Conservation (phyloP, 2,797 vertebrate species). For the Pteropus rufus region DNA sequence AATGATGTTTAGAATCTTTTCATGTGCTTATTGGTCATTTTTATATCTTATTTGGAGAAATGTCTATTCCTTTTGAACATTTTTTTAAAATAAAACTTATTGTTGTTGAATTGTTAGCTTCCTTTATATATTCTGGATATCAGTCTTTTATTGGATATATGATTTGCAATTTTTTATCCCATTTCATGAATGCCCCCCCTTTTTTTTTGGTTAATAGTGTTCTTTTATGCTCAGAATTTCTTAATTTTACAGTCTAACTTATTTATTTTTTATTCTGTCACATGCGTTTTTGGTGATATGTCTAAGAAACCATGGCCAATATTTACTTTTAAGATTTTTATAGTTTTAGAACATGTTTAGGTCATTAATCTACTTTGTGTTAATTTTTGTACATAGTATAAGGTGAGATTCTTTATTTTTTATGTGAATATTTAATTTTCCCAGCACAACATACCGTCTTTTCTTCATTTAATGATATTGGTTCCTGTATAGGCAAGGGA, state of each 20-base stretch:
- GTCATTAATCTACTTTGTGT: neutral
- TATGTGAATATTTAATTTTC: neutral
- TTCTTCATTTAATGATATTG: neutral
- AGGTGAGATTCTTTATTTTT: neutral
- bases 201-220: too few relatives aligned
- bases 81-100: neutral
- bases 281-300: too few relatives aligned
- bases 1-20: neutral
- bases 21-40: neutral
- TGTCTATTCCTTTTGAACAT: neutral
- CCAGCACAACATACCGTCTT: neutral
- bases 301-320: neutral
- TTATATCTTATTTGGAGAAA: too few relatives aligned
- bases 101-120: neutral
- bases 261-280: too few relatives aligned
- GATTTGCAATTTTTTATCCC: neutral
- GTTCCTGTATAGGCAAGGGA: neutral
- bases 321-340: neutral
- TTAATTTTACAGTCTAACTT: too few relatives aligned
- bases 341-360: neutral
- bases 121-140: neutral
- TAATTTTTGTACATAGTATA: neutral
- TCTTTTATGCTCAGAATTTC: too few relatives aligned
- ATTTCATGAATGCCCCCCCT: neutral
- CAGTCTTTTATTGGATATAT: neutral